phyloP scores from a whole-genome alignment of 2,113 vertebrate species.

The Tauraco erythrolophus region DNA sequence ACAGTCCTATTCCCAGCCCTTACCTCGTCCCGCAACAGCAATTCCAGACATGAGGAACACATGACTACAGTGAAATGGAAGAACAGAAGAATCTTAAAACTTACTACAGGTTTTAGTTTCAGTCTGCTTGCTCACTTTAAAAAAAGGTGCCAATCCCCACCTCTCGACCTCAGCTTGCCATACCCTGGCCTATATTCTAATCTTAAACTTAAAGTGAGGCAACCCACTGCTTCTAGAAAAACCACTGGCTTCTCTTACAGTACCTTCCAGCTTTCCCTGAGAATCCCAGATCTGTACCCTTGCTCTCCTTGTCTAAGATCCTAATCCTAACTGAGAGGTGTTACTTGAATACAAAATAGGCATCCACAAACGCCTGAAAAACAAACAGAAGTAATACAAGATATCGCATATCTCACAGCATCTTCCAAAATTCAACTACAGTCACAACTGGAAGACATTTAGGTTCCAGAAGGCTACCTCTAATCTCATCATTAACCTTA shows the following conservation, averaged over 20 bases:
- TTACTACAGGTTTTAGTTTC: background rate
- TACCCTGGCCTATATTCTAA: background rate
- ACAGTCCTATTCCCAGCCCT: background rate
- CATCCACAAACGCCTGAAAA: background rate
- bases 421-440: background rate
- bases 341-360: background rate
- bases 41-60: background rate
- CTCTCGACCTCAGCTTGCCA: background rate
- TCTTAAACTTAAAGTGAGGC: background rate
- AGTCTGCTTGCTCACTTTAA: background rate
- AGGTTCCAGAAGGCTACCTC: background rate
- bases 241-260: background rate
- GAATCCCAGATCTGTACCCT: background rate
- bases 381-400: background rate
- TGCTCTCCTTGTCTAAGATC: background rate
- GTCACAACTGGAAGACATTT: background rate
- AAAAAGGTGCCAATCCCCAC: background rate
- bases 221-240: background rate
- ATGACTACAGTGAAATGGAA: background rate
- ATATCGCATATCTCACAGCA: accelerated
- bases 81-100: background rate
- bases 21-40: background rate
- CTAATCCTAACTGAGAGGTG: background rate
- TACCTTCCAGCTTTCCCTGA: background rate
- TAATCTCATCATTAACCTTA: background rate